phyloP scores from a whole-genome alignment of 30 jellyfish, hydroid and myxozoan species.

The Mastigias papua region DNA sequence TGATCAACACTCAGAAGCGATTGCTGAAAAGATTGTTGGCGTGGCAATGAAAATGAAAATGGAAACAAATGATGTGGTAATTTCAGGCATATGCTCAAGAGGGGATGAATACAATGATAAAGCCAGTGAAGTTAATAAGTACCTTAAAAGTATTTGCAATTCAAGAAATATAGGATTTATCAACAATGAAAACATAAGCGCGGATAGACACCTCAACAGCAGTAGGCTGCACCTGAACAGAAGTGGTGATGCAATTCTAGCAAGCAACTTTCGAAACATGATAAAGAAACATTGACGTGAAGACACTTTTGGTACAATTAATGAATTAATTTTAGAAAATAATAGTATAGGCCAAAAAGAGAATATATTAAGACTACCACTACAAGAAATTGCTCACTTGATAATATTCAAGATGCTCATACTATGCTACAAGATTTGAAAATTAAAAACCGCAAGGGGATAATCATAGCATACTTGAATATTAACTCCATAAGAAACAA shows the following conservation, averaged over 20 bases:
- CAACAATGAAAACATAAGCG: constrained; percentile 23
- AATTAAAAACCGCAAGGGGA: constrained; percentile 41
- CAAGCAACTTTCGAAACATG: constrained; percentile 44
- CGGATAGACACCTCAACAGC: constrained; percentile 22
- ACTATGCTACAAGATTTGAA: constrained; percentile 52
- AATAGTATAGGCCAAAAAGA: constrained; percentile 21
- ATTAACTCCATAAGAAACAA: no score
- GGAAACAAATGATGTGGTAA: constrained; percentile 30
- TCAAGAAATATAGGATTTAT: constrained; percentile 11
- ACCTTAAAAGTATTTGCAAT: not conserved
- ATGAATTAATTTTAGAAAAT: constrained; percentile 13
- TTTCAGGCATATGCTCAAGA: constrained; percentile 45
- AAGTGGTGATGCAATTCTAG: constrained; percentile 43
- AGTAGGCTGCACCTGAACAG: constrained; percentile 44
- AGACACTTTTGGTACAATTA: constrained; percentile 43
- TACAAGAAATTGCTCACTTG: constrained; percentile 41
- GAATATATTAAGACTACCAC: constrained; percentile 1
- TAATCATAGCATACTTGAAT: constrained; percentile 57
- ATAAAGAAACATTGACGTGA: constrained; percentile 37
- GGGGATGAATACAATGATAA: constrained; percentile 33
- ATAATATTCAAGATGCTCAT: constrained; percentile 33
- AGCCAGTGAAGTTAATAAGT: constrained; percentile 30
- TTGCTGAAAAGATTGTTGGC: not conserved
- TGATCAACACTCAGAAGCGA: not conserved
- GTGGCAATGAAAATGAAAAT: constrained; percentile 40